Conservation (phyloP, 2,888 invertebrate species). For the Saturnia japonica region DNA sequence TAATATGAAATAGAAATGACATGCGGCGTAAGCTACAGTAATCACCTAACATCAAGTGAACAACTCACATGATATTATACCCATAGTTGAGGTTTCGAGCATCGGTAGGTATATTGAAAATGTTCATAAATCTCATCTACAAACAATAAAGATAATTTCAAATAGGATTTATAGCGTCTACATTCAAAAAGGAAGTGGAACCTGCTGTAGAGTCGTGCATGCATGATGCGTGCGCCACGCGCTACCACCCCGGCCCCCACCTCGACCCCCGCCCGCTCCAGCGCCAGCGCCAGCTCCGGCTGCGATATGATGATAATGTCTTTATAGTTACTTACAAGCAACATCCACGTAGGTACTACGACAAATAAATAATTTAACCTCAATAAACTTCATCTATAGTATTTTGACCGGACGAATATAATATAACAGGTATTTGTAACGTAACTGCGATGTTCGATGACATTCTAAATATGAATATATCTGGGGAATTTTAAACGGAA, state of each 20-base stretch:
- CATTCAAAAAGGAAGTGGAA: not conserved
- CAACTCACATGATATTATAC: no score
- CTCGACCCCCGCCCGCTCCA: no score
- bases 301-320: not conserved
- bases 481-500: not conserved
- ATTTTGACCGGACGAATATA: not conserved
- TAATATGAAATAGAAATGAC: no score
- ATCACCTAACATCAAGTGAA: no score
- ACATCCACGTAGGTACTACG: not conserved
- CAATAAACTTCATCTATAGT: not conserved
- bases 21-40: no score
- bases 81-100: no score
- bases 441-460: not conserved
- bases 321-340: not conserved
- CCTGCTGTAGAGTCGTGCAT: not conserved
- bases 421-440: not conserved
- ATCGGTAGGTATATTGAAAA: no score
- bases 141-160: not conserved
- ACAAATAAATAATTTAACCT: not conserved
- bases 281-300: not conserved
- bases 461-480: not conserved
- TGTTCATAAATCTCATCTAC: not conserved
- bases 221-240: not conserved
- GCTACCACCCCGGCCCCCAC: no score
- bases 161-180: not conserved